These are phyloP conservation scores for Cydia splendana DNA, from an alignment of 1,140 invertebrate genomes.

Conservation along the genomic window DNA sequence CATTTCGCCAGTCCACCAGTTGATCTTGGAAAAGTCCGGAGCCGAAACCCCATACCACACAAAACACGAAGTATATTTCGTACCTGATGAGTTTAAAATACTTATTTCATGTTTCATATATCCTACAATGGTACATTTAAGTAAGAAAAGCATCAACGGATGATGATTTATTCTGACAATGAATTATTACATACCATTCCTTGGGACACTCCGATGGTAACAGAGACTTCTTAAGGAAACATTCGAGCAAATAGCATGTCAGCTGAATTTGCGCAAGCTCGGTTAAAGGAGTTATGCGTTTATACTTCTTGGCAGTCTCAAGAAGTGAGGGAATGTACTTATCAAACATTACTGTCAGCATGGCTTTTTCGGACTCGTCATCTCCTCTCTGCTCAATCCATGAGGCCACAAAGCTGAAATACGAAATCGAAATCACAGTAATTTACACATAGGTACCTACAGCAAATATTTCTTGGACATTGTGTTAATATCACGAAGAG, in stretches of 20 bases:
- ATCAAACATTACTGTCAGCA: conserved; percentile 93
- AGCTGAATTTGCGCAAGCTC: conserved; percentile 95
- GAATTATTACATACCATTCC: conserved; percentile 83
- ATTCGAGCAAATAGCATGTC: conserved; percentile 94
- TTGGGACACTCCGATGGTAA: conserved; percentile 93
- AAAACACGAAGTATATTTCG: conserved; percentile 96
- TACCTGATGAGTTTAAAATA: conserved; percentile 79
- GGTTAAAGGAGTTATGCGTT: conserved; percentile 94
- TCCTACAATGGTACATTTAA: background rate
- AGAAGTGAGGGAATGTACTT: conserved; percentile 95
- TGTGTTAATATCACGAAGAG: too few relatives aligned
- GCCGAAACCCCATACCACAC: conserved; percentile 96
- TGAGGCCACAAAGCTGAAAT: conserved; percentile 87
- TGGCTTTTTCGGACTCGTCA: conserved; percentile 86
- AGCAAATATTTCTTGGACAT: background rate
- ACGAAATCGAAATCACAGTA: background rate
- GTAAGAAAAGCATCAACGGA: background rate
- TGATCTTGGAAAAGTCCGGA: conserved; percentile 94
- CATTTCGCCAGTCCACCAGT: conserved; percentile 92
- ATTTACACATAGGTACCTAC: background rate
- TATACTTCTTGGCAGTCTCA: conserved; percentile 91
- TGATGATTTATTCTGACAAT: too few relatives aligned
- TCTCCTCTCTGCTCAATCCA: conserved; percentile 94
- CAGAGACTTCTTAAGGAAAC: conserved; percentile 89
- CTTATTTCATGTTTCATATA: background rate